These are phyloP conservation scores for Dynastes tityus DNA, from an alignment of 2,888 invertebrate genomes.

Conservation along the genomic window DNA sequence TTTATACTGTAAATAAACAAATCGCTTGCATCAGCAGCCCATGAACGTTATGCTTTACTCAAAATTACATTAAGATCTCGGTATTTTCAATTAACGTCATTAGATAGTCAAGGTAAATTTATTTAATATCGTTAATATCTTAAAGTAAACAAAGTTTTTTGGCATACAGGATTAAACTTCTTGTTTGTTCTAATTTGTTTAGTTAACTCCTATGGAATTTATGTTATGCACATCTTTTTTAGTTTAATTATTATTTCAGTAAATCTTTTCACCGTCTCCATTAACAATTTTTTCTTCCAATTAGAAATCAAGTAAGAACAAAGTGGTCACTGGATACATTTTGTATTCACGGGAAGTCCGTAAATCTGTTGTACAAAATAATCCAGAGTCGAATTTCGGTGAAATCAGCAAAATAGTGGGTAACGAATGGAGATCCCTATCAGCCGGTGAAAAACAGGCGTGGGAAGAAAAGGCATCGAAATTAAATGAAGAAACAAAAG, in stretches of 20 bases:
- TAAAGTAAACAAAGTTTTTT: not conserved
- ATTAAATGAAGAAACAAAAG: constrained; percentile 90
- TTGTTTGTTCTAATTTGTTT: too few relatives aligned
- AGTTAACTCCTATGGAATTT: too few relatives aligned
- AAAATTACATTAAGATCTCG: not conserved
- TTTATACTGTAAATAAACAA: too few relatives aligned
- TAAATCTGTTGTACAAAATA: constrained; percentile 91
- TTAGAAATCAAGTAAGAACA: constrained; percentile 78
- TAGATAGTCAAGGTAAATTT: constrained; percentile 15
- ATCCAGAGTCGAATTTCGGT: constrained; percentile 96
- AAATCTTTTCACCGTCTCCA: not conserved
- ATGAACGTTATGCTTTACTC: too few relatives aligned
- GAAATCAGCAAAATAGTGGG: constrained; percentile 84
- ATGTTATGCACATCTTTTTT: not conserved
- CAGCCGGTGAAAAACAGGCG: constrained; percentile 88
- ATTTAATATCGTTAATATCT: constrained; percentile 8
- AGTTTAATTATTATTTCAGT: constrained; percentile 1
- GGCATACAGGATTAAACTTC: too few relatives aligned
- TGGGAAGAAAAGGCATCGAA: constrained; percentile 95
- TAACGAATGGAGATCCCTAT: constrained; percentile 94
- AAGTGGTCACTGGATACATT: constrained; percentile 96
- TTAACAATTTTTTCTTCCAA: constrained; percentile 16
- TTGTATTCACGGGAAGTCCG: constrained; percentile 97
- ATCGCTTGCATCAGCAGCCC: too few relatives aligned
- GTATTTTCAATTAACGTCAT: constrained; percentile 24